phyloP scores from a whole-genome alignment of 2,797 vertebrate species.

The Rhinophrynus dorsalis region DNA sequence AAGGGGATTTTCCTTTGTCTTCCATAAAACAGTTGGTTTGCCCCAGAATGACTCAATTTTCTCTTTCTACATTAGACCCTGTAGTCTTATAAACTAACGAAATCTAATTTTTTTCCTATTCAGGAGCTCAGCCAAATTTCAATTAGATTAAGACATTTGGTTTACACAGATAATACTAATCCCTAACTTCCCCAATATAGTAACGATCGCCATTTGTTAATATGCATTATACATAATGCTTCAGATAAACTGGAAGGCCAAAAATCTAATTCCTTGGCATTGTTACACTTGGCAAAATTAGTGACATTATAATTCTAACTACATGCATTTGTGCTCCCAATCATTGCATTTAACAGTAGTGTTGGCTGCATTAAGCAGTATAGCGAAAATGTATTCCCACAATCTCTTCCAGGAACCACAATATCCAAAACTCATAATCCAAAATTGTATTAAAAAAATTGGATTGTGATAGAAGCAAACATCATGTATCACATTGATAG shows the following conservation, averaged over 20 bases:
- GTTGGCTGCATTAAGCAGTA: background rate
- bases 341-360: background rate
- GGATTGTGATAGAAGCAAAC: background rate
- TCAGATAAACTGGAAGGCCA: background rate
- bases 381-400: background rate
- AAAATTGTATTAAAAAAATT: background rate
- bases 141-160: constrained; percentile 44
- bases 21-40: too few species aligned
- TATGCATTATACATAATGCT: background rate
- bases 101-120: constrained; percentile 3
- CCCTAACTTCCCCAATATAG: constrained; percentile 21
- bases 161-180: constrained; percentile 26
- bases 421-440: background rate
- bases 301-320: constrained; percentile 11
- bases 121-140: constrained; percentile 7
- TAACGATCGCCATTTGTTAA: background rate
- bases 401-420: background rate
- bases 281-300: constrained; percentile 17
- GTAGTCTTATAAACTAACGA: too few species aligned
- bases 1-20: too few species aligned
- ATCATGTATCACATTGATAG: too few species aligned
- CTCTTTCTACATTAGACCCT: too few species aligned
- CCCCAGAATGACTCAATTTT: too few species aligned
- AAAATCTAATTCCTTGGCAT: constrained; percentile 16
- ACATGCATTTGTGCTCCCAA: constrained; percentile 2